Conservation (phyloP, 2,797 vertebrate genomes). For the Sarcophilus harrisii region DNA sequence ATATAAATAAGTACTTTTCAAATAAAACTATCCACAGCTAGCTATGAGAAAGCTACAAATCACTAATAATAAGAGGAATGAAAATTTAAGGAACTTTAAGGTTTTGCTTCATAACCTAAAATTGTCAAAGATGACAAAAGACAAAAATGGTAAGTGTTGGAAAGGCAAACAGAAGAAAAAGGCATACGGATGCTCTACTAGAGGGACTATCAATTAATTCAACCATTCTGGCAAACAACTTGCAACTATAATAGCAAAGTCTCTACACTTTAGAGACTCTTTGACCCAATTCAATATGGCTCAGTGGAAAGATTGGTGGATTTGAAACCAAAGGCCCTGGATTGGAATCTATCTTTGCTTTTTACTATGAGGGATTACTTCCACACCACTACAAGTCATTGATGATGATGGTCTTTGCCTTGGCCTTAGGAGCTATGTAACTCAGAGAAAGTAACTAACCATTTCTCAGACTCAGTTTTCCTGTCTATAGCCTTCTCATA, state of each 20-base stretch:
- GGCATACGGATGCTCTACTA: background rate
- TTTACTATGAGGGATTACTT: background rate
- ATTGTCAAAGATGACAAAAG: background rate
- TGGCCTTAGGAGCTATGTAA: background rate
- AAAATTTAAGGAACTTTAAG: background rate
- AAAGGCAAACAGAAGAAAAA: background rate
- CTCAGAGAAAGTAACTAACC: background rate
- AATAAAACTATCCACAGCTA: background rate
- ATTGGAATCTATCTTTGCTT: background rate
- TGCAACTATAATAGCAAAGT: background rate
- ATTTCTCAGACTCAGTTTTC: background rate
- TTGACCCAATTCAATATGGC: background rate
- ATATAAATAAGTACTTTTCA: background rate
- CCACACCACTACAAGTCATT: background rate
- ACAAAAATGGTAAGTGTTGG: background rate
- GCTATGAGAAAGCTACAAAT: background rate
- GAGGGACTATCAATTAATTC: background rate
- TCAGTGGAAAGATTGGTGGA: background rate
- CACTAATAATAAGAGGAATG: background rate
- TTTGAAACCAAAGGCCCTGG: background rate
- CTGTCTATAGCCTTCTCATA: background rate
- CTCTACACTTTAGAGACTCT: background rate
- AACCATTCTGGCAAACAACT: background rate
- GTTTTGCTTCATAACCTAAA: background rate
- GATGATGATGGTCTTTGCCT: background rate